Evolutionary conservation across 1,140 invertebrate genomes (phyloP).

Genomic region (Hyles vespertilio): DNA sequence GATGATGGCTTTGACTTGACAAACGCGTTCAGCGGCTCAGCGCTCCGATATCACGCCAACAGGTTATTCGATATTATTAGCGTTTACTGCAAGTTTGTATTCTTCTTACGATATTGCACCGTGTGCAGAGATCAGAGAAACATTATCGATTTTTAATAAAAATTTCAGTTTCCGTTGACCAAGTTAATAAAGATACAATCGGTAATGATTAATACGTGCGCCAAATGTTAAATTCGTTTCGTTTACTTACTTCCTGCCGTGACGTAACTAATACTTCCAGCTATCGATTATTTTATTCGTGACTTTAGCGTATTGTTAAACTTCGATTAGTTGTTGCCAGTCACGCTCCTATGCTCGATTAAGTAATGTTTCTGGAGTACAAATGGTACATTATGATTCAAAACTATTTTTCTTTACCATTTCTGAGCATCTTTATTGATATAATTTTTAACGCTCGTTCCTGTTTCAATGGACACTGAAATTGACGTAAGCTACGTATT

Average conservation of each 20-base stretch:
- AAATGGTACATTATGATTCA: slow-evolving; percentile 29
- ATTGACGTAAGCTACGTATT: slow-evolving; percentile 20
- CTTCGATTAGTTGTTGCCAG: slow-evolving; percentile 32
- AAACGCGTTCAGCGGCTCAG: slow-evolving; percentile 18
- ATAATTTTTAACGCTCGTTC: slow-evolving; percentile 21
- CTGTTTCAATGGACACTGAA: slow-evolving; percentile 22
- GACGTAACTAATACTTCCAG: no score
- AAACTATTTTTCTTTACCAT: slow-evolving; percentile 37
- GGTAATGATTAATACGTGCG: slow-evolving; percentile 5
- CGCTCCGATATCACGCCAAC: slow-evolving; percentile 23
- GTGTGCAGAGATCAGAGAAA: slow-evolving; percentile 1
- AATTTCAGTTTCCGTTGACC: no score
- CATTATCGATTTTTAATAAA: no score
- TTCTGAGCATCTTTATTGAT: slow-evolving; percentile 19
- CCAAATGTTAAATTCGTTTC: slow-evolving; percentile 3
- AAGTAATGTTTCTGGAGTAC: neutral
- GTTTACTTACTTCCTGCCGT: slow-evolving; percentile 5
- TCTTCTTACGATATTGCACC: slow-evolving; percentile 6
- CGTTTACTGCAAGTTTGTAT: slow-evolving; percentile 6
- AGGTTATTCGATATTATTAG: slow-evolving; percentile 24
- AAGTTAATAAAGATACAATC: no score
- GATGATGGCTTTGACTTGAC: slow-evolving; percentile 53
- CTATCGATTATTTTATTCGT: no score
- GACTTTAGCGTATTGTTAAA: slow-evolving; percentile 9
- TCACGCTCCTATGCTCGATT: slow-evolving; percentile 23